Evolutionary conservation across 2,888 invertebrate genomes (phyloP), one percentile per base, ranked within the genome.

Genomic region (Morpho achilles): DNA sequence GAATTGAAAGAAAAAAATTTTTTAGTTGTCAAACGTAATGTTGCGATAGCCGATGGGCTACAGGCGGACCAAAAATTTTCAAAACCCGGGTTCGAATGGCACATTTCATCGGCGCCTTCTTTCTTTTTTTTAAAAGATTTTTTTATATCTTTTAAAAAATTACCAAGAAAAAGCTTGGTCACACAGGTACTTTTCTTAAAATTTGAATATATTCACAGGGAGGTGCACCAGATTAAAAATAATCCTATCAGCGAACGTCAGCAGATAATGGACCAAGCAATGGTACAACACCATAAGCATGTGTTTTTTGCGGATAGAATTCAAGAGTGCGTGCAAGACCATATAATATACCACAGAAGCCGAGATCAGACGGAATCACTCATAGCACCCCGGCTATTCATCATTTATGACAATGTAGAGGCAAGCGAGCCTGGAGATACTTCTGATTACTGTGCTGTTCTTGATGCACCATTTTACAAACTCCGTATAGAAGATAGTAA

Each of bases 361-460:
- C 71, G 74, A 16, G 77, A 81, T 7, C 76, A 77, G 32, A 61
- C 79, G 0, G 93, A 94, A 72, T 91, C 94, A 0, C 74, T 96
- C 16, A 91, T 92, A 45, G 87, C 93, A 0, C 92, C 93, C 46
- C 88, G 94, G 47, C 91, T 95, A 52, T 95, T 92, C 70, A 91
- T 95, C 40, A 91, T 95, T 7, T 94, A 95, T 68, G 94, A 96
- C 69, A 95, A 94, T 61, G 92, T 96, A 42, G 94, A 95, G 70
- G 93, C 96, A 8, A 91, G 93, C 45, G 93, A 94, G 55, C 91
- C 93, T 0, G 91, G 92, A 46, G 93, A 94, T 66, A 91, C 91
- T 0, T 86, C 91, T 7, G 92, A 92, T 64, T 93, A 93, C 66
- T 92, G 92, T 67, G 91, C 88, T 7, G 87, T 92, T 53, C 87